Conservation (phyloP, 2,113 vertebrate genomes). For the Cephalophus harveyi region DNA sequence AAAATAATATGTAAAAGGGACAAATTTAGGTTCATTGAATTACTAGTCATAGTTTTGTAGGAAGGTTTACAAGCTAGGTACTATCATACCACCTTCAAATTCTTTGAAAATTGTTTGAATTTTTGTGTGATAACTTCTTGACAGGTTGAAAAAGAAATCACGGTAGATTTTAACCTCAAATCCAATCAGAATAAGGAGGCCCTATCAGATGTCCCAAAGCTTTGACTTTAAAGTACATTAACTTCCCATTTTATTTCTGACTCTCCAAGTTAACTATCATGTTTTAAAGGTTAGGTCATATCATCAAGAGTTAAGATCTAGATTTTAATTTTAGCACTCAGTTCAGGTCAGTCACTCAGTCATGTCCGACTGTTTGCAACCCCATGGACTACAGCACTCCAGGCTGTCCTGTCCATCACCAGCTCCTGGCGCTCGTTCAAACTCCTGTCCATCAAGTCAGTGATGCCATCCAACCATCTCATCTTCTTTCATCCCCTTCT, state of each 20-base stretch:
- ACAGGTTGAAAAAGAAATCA: neutral
- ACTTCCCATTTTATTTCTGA: neutral
- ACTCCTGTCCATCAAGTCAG: neutral
- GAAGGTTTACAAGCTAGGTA: neutral
- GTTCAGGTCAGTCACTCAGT: neutral
- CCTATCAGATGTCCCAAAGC: neutral
- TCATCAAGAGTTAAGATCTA: neutral
- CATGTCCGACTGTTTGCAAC: neutral
- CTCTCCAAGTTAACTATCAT: neutral
- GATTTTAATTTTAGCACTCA: slow-evolving; percentile 11
- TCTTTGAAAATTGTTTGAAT: neutral
- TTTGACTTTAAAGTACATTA: neutral
- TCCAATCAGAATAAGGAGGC: neutral
- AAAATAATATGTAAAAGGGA: neutral
- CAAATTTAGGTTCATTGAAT: neutral
- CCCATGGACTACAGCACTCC: neutral
- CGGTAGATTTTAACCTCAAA: neutral
- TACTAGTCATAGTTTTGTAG: slow-evolving; percentile 12
- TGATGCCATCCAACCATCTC: neutral
- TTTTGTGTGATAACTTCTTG: neutral
- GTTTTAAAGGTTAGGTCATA: neutral
- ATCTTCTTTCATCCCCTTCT: neutral
- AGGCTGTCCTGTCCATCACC: neutral
- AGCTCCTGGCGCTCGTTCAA: neutral
- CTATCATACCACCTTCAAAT: neutral